Percentiles rank a stretch among this genome's conserved stretches.
These are phyloP conservation scores for Lasaia peninsularis DNA, from an alignment of 1,140 invertebrate species.

Conservation along the genomic window DNA sequence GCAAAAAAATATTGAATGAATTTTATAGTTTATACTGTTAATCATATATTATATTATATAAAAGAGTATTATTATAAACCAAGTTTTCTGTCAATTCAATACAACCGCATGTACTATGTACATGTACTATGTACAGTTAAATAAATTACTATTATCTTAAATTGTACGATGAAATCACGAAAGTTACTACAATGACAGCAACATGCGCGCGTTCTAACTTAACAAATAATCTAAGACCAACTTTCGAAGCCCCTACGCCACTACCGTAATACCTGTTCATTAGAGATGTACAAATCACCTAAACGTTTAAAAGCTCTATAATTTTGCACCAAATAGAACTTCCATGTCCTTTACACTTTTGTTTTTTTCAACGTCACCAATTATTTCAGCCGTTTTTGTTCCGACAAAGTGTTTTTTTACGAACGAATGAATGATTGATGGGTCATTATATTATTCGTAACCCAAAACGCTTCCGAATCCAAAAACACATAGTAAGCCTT, in stretches of 20 bases:
- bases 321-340: constrained; percentile 70
- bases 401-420: constrained; percentile 63
- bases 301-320: constrained; percentile 71
- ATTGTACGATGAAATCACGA: too few species aligned
- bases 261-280: constrained; percentile 56
- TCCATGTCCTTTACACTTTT: constrained; percentile 70
- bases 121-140: too few species aligned
- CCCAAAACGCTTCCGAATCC: constrained; percentile 58
- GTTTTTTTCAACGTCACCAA: constrained; percentile 65
- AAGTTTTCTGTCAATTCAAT: too few species aligned
- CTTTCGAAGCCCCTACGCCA: constrained; percentile 32
- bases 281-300: constrained; percentile 60
- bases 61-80: too few species aligned
- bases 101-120: too few species aligned
- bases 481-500: constrained; percentile 25
- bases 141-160: too few species aligned
- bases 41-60: too few species aligned
- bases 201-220: not conserved
- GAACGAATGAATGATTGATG: constrained; percentile 64
- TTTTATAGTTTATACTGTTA: too few species aligned
- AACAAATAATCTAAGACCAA: not conserved
- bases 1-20: too few species aligned
- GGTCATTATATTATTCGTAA: constrained; percentile 66
- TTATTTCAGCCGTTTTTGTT: constrained; percentile 44
- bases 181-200: not conserved